A percentile compares a stretch with the other conserved stretches of the same genome.
Conservation (phyloP, 2,113 vertebrate species). For the Channa argus region DNA sequence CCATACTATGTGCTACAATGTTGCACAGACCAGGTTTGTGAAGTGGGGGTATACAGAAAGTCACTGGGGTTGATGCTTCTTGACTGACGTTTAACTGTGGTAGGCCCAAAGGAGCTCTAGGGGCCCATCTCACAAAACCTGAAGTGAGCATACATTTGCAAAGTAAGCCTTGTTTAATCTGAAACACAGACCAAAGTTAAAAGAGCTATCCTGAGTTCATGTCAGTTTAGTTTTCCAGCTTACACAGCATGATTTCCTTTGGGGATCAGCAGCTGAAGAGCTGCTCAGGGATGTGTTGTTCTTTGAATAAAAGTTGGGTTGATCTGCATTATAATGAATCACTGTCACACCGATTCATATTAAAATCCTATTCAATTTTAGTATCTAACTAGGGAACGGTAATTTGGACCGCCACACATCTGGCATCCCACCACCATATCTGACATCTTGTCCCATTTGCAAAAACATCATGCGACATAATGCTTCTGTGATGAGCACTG, state of each 20-base stretch:
- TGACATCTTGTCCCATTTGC: neutral
- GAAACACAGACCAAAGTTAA: slow-evolving; percentile 11
- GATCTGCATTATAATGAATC: slow-evolving; percentile 49
- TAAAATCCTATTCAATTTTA: neutral
- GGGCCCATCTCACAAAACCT: neutral
- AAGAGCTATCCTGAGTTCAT: neutral
- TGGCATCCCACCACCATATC: slow-evolving; percentile 1
- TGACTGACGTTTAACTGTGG: slow-evolving; percentile 19
- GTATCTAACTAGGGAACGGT: neutral
- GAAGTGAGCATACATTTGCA: slow-evolving; percentile 11
- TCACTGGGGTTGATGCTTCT: neutral
- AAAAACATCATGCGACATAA: neutral
- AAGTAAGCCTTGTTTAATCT: slow-evolving; percentile 24
- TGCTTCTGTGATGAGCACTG: neutral
- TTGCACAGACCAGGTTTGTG: neutral
- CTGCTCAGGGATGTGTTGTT: slow-evolving; percentile 30
- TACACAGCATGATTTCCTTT: slow-evolving; percentile 22
- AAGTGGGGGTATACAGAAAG: neutral
- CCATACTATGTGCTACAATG: neutral
- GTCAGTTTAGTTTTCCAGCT: slow-evolving; percentile 32
- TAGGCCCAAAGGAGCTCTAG: neutral
- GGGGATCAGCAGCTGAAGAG: slow-evolving; percentile 17
- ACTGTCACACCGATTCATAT: slow-evolving; percentile 2
- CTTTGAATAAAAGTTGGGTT: slow-evolving; percentile 8
- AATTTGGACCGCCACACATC: slow-evolving; percentile 14